These are phyloP conservation scores for Cataglyphis livida DNA, from an alignment of 2,888 invertebrate species.

Conservation along the genomic window DNA sequence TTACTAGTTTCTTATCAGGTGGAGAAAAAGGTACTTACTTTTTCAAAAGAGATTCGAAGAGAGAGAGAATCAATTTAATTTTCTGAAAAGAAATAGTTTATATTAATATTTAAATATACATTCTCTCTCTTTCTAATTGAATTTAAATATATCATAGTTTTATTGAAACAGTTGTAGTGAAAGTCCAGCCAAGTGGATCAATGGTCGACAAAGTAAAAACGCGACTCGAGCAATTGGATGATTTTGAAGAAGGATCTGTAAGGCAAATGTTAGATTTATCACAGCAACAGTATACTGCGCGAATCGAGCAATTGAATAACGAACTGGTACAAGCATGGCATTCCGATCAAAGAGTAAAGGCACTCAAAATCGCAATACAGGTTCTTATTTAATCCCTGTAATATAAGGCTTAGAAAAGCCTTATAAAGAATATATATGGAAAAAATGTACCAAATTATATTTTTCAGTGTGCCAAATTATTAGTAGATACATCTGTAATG, in stretches of 20 bases:
- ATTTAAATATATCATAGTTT: constrained; percentile 9
- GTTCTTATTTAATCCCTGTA: constrained; percentile 78
- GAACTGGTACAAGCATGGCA: constrained; percentile 97
- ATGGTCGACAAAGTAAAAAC: constrained; percentile 95
- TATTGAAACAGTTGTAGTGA: constrained; percentile 89
- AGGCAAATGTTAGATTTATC: constrained; percentile 95
- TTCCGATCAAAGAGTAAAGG: constrained; percentile 97
- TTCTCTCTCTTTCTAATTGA: neutral
- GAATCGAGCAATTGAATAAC: constrained; percentile 96
- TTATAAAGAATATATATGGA: neutral
- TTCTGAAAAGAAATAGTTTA: neutral
- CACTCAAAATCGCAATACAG: constrained; percentile 97
- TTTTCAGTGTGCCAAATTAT: constrained; percentile 94
- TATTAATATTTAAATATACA: constrained; percentile 1
- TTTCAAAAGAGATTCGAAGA: neutral
- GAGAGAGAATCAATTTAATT: neutral
- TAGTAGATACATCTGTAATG: constrained; percentile 95
- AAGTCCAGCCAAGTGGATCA: constrained; percentile 90
- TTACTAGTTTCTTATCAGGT: constrained; percentile 94
- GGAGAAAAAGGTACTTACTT: constrained; percentile 90
- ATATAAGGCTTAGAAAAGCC: neutral
- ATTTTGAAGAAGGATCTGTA: constrained; percentile 95
- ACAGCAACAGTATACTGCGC: constrained; percentile 96
- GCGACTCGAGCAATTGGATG: constrained; percentile 96
- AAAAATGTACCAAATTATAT: constrained; percentile 62